Percentiles rank a stretch among this genome's conserved stretches.
Conservation (phyloP, 2,113 vertebrate genomes). For the Menura novaehollandiae region DNA sequence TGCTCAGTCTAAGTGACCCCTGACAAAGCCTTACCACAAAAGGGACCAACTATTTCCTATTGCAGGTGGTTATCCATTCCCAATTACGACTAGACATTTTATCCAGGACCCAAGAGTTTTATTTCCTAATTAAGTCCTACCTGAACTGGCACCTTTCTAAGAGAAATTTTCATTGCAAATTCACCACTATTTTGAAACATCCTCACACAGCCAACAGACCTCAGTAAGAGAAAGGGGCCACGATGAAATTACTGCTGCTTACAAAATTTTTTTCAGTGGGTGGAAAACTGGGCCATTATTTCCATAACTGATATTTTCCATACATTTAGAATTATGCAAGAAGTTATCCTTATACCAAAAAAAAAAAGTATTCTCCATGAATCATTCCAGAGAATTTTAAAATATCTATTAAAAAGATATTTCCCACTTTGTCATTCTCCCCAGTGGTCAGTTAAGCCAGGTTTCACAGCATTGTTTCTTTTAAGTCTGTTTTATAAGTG, state of each 20-base stretch:
- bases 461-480: background rate
- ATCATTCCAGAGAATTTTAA: background rate
- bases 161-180: background rate
- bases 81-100: background rate
- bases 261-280: background rate
- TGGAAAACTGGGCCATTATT: background rate
- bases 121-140: background rate
- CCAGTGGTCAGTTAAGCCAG: background rate
- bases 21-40: background rate
- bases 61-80: background rate
- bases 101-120: background rate
- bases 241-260: background rate
- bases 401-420: background rate
- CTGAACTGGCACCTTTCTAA: background rate
- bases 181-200: background rate
- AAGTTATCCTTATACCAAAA: background rate
- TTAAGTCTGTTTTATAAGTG: background rate
- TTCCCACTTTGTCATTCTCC: background rate
- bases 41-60: accelerated
- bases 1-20: background rate
- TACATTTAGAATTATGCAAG: background rate
- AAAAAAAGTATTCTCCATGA: background rate
- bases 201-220: background rate
- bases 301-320: background rate
- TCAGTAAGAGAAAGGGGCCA: background rate